Evolutionary conservation across 2,888 invertebrate genomes (phyloP), one percentile per base, ranked within the genome.

Genomic region (Limnephilus lunatus): DNA sequence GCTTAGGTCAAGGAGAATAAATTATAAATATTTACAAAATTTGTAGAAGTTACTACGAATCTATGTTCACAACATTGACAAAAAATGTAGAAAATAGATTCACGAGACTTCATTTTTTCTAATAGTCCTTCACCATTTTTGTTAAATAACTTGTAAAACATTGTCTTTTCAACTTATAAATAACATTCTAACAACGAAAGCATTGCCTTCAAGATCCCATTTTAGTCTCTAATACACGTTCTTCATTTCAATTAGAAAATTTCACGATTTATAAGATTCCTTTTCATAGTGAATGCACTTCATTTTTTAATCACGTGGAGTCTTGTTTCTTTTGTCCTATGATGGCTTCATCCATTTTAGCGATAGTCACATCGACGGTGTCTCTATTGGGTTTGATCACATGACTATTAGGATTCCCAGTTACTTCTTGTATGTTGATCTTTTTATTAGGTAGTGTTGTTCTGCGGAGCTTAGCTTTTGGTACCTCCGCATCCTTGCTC

Each of bases 291-390:
- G 68, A n/a, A 68, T 68, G 68, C 25, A 68, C 25, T 25, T 25
- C 68, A 25, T 68, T n/a, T 25, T 68, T 9, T 25, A 68, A 90
- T 93, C 91, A 92, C 44, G 91, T 91, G 48, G 82, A 90, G 19
- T 92, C 91, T 82, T 87, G 68, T 81, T 93, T 93, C 39, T 89
- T 92, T 30, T 89, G 85, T 3, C 96, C 96, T 94, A 96, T 94
- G 82, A 96, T 94, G 15, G 96, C 96, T 94, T 95, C 95, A 30
- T 96, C 96, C 94, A 96, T 94, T 94, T 95, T 95, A 0, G 94
- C 95, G 94, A 96, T 95, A 12, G 95, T 94, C 5, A 94, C 95
- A 32, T 92, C 90, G 11, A 90, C 90, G 14, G 83, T n/a, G 4
- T 81, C 80, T 82, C 92, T 48, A n/a, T 53, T 80, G 11, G 88